A percentile compares a stretch with the other conserved stretches of the same genome.
These are phyloP conservation scores for Pelmatolapia mariae DNA, from an alignment of 2,113 vertebrate species.

Conservation along the genomic window DNA sequence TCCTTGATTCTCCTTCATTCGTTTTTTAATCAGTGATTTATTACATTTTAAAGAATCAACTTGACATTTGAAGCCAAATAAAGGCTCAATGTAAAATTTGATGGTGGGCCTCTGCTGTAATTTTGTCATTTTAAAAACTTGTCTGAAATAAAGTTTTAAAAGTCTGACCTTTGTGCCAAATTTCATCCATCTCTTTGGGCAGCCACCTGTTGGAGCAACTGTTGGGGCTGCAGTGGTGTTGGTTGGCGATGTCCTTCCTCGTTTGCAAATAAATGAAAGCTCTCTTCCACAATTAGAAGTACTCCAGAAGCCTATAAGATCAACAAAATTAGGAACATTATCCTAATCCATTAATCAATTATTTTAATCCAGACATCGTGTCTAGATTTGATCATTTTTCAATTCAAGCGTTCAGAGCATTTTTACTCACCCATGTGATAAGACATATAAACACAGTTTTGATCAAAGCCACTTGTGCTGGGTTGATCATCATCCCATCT, in stretches of 20 bases:
- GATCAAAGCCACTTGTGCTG: slow-evolving; percentile 77
- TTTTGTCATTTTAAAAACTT: background rate
- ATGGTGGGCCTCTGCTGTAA: background rate
- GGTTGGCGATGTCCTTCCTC: slow-evolving; percentile 68
- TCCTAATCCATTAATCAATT: background rate
- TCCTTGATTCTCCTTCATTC: background rate
- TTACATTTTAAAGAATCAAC: background rate
- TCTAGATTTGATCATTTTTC: background rate
- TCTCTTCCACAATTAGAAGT: slow-evolving; percentile 84
- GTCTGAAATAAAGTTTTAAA: background rate
- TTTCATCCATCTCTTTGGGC: slow-evolving; percentile 73
- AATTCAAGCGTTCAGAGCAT: background rate
- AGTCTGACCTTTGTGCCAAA: slow-evolving; percentile 69
- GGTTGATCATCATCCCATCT: slow-evolving; percentile 88
- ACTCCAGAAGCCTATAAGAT: slow-evolving; percentile 79
- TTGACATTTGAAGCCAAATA: background rate
- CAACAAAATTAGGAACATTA: background rate
- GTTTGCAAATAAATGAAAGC: slow-evolving; percentile 80
- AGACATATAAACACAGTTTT: slow-evolving; percentile 84
- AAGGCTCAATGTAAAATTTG: background rate
- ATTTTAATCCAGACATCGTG: background rate
- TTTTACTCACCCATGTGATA: slow-evolving; percentile 76
- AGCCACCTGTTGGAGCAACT: slow-evolving; percentile 70
- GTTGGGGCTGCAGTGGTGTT: slow-evolving; percentile 80
- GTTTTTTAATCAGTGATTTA: background rate